A percentile compares a stretch with the other conserved stretches of the same genome.
These are phyloP conservation scores for Drosophila elegans DNA, from an alignment of 1,140 invertebrate genomes.

Conservation along the genomic window DNA sequence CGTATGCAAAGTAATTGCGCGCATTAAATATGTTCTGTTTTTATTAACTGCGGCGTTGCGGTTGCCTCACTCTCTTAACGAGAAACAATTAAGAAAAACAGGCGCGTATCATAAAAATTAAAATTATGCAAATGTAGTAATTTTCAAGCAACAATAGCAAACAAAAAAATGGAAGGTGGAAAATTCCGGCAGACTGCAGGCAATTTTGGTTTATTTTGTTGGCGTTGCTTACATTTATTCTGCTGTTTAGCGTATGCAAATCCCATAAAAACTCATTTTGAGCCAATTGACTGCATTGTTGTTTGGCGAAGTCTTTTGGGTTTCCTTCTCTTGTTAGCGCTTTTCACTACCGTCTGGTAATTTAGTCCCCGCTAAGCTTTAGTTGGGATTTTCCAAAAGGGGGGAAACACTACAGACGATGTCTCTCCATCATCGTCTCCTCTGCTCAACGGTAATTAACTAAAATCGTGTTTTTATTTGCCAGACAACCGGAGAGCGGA, in stretches of 20 bases:
- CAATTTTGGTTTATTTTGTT: conserved; percentile 12
- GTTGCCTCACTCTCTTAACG: conserved; percentile 52
- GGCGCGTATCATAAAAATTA: conserved; percentile 71
- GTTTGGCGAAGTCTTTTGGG: conserved; percentile 8
- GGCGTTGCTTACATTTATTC: conserved; percentile 64
- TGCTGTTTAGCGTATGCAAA: conserved; percentile 77
- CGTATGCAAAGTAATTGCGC: conserved; percentile 80
- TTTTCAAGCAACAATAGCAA: conserved; percentile 52
- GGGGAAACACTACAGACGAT: conserved; percentile 27
- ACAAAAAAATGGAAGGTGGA: conserved; percentile 14
- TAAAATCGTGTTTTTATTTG: conserved; percentile 60
- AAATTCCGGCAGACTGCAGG: conserved; percentile 26
- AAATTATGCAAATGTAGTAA: conserved; percentile 74
- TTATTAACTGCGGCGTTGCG: conserved; percentile 45
- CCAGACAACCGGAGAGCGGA: conserved; percentile 28
- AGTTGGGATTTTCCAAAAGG: conserved; percentile 56
- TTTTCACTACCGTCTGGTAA: conserved; percentile 16
- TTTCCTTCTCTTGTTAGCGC: conserved; percentile 4
- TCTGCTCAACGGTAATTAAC: conserved; percentile 63
- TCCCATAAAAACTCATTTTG: conserved; percentile 81
- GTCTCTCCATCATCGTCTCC: conserved; percentile 21
- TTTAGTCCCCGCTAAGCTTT: conserved; percentile 21
- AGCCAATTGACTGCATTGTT: conserved; percentile 77
- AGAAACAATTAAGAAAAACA: conserved; percentile 74
- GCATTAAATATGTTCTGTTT: conserved; percentile 75